Evolutionary conservation across 1,140 invertebrate species (phyloP), one percentile per base, ranked within the genome.

Genomic region (Drosophila subobscura): DNA sequence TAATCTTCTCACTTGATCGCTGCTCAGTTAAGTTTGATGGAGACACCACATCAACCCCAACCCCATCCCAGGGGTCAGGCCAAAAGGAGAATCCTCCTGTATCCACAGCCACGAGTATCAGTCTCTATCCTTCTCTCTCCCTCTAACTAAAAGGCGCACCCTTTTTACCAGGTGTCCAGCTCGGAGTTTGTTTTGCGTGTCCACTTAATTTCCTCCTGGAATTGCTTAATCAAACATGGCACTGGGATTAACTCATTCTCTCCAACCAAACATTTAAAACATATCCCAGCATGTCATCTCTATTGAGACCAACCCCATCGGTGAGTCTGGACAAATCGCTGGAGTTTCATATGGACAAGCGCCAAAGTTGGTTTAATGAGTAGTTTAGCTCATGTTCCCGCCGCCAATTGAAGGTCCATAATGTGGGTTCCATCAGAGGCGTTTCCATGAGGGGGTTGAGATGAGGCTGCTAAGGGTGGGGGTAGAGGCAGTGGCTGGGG

Each of bases 1-100:
- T 88, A 88, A 88, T 88, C 83, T 88, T 88, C 83, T 88, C 83
- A 88, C 83, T 88, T 89, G 83, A 88, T 64, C 79, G 83, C 79
- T 75, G 78, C 75, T 83, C 83, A 83, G 83, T 86, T 86, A 86
- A 86, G 78, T 86, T 88, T 88, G 83, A 86, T 88, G 79, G 74
- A 86, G 83, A 59, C 74, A 37, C 33, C 33, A 37, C 29, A 8
- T 8, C 29, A 37, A 37, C 33, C 33, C 33, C 33, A 33, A 33
- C 29, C 10, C 41, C 50, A 40, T 23, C 37, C 59, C 42, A 25
- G 47, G 47, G 61, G 20, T 51, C 60, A 47, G 29, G 14, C 40
- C 29, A 47, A 57, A 29, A 25, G 54, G 25, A 44, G 25, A 27
- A 49, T 45, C 70, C 33, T 25, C 22, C 25, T 14, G 6, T 12